phyloP scores from a whole-genome alignment of 2,888 invertebrate genomes.

The Pterostichus madidus region DNA sequence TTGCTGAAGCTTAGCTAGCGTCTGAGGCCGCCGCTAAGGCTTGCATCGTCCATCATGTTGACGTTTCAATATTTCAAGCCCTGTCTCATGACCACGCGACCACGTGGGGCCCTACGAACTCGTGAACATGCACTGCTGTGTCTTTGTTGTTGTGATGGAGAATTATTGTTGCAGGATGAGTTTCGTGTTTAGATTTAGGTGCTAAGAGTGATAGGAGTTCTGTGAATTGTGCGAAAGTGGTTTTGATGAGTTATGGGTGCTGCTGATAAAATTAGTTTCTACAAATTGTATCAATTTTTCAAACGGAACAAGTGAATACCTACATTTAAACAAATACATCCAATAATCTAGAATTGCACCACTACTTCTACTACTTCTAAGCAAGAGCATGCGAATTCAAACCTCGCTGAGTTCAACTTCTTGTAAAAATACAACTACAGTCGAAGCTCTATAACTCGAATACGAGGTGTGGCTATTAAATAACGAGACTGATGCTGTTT shows the following conservation, averaged over 20 bases:
- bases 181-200: conserved; percentile 47
- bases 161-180: conserved; percentile 45
- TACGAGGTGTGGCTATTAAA: too few species aligned
- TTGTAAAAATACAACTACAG: neutral
- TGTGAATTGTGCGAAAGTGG: neutral
- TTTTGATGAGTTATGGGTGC: too few species aligned
- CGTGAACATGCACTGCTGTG: conserved; percentile 50
- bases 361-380: neutral
- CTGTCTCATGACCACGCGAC: conserved; percentile 49
- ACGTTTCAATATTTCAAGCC: conserved; percentile 63
- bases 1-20: neutral
- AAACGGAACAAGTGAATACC: too few species aligned
- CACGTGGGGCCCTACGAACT: conserved; percentile 48
- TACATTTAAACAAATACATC: too few species aligned
- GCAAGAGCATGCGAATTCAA: neutral
- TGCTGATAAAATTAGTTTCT: too few species aligned
- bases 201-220: neutral
- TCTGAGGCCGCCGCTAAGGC: conserved; percentile 10
- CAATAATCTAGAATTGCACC: neutral
- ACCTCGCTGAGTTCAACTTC: neutral
- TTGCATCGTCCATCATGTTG: conserved; percentile 57
- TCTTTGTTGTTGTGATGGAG: conserved; percentile 49
- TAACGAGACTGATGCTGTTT: too few species aligned
- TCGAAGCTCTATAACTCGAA: too few species aligned
- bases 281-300: too few species aligned